Evolutionary conservation across 2,888 invertebrate genomes (phyloP), one percentile per base, ranked within the genome.

Genomic region (Calameuta filiformis): DNA sequence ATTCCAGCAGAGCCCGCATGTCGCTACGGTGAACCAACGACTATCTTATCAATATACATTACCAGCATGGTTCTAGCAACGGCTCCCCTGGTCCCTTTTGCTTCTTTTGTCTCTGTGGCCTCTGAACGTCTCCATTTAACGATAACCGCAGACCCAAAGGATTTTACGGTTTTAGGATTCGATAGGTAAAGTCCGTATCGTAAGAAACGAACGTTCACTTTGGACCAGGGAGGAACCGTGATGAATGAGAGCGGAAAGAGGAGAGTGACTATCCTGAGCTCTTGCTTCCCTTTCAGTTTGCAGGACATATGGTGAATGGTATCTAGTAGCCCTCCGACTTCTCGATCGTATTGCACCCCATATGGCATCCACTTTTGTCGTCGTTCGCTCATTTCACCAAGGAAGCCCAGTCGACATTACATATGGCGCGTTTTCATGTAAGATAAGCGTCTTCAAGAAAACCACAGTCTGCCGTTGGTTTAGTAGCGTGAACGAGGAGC

Each of bases 11-110:
- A 78, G 79, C 86, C 86, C 86, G 86, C 87, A 86, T 87, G 79
- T 80, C 75, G 75, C 31, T 79, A 74, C 74, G 74, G 74, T 75
- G 68, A 12, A 77, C 79, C 73, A 35, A 76, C 79, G 79, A 80
- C 76, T 82, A 88, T 89, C 89, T 89, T 89, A 89, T 89, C 89
- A 87, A 89, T 88, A 89, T 84, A 89, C 89, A 78, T 89, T 87
- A 89, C 89, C 89, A 88, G 89, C 89, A 89, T 89, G 83, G 78
- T 79, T 77, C 73, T 79, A 74, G 79, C 73, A 80, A 75, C 74
- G 79, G 75, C 76, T 56, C 56, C 56, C 56, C 56, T 56, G 56
- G 56, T 6, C 2, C 6, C 23, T 23, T 56, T 23, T 56, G 56
- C 56, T 23, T 23, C 56, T 56, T 56, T 56, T 56, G 23, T 9